These are phyloP conservation scores for Osmerus eperlanus DNA, from an alignment of 2,113 vertebrate species.

Conservation along the genomic window DNA sequence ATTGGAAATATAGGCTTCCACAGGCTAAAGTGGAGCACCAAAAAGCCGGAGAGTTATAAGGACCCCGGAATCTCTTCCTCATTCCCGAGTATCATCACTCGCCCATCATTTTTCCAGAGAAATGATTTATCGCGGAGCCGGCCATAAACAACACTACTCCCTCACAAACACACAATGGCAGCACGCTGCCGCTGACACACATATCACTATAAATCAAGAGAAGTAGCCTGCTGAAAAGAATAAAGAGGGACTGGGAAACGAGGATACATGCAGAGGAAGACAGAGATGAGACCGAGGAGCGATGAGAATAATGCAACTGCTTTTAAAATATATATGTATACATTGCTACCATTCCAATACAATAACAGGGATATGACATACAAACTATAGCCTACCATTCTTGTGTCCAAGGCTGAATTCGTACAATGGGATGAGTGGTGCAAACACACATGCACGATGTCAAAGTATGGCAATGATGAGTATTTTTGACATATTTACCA, in stretches of 20 bases:
- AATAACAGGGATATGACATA: constrained; percentile 72
- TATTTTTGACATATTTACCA: constrained; percentile 93
- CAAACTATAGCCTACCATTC: constrained; percentile 11
- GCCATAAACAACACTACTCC: constrained; percentile 92
- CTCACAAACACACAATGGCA: constrained; percentile 91
- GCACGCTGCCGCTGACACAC: constrained; percentile 86
- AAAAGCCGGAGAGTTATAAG: constrained; percentile 23
- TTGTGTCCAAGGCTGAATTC: constrained; percentile 31
- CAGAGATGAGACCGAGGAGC: constrained; percentile 48
- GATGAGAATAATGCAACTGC: constrained; percentile 55
- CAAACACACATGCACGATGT: constrained; percentile 69
- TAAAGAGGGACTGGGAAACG: constrained; percentile 60
- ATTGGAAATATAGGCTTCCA: constrained; percentile 8
- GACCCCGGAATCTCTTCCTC: constrained; percentile 57
- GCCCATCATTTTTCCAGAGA: constrained; percentile 82
- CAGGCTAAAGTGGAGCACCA: constrained; percentile 7
- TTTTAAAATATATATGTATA: constrained; percentile 70
- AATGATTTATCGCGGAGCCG: constrained; percentile 89
- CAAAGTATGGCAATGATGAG: constrained; percentile 79
- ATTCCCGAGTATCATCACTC: constrained; percentile 78
- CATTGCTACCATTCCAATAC: constrained; percentile 64
- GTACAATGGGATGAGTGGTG: constrained; percentile 47
- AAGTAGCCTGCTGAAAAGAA: constrained; percentile 64
- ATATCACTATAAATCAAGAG: constrained; percentile 96
- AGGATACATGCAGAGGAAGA: constrained; percentile 46